Percentiles rank a stretch among this genome's conserved stretches.
Conservation (phyloP, 1,140 invertebrate species). For the Drosophila triauraria region DNA sequence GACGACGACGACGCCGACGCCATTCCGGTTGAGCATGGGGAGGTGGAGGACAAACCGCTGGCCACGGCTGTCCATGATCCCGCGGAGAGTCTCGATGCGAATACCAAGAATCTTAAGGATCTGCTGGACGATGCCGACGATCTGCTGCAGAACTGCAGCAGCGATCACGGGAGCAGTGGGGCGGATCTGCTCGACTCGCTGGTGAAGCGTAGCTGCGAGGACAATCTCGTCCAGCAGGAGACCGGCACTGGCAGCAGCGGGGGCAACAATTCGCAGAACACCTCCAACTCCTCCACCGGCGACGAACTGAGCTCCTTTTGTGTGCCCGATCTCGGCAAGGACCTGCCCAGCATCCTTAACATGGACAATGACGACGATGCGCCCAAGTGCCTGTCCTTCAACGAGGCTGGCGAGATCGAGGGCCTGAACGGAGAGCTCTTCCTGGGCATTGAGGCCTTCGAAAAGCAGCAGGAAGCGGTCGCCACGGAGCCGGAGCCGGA, state of each 20-base stretch:
- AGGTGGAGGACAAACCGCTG: conserved; percentile 17
- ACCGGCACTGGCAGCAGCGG: conserved; percentile 3
- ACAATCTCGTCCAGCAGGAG: conserved; percentile 84
- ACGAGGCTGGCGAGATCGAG: conserved; percentile 84
- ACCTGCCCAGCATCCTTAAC: conserved; percentile 66
- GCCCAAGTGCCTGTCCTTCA: conserved; percentile 83
- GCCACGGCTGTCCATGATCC: conserved; percentile 2
- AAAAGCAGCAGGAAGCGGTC: conserved; percentile 64
- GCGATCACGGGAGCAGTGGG: conserved; percentile 85
- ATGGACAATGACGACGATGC: conserved; percentile 86
- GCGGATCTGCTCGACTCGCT: conserved; percentile 86
- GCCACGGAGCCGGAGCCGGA: conserved; percentile 13
- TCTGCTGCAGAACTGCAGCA: conserved; percentile 86
- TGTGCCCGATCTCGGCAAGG: conserved; percentile 86
- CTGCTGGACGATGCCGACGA: conserved; percentile 84
- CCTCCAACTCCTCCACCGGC: conserved; percentile 6
- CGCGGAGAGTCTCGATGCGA: conserved; percentile 59
- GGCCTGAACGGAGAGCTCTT: conserved; percentile 81
- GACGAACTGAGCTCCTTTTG: conserved; percentile 58
- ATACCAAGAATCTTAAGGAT: conserved; percentile 82
- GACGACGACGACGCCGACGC: conserved; percentile 7
- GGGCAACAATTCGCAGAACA: conserved; percentile 34
- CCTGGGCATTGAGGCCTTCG: conserved; percentile 71
- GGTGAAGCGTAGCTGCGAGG: conserved; percentile 87
- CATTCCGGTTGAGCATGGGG: background rate